Evolutionary conservation across 2,797 vertebrate species (phyloP).

Genomic region (Cyclopterus lumpus): DNA sequence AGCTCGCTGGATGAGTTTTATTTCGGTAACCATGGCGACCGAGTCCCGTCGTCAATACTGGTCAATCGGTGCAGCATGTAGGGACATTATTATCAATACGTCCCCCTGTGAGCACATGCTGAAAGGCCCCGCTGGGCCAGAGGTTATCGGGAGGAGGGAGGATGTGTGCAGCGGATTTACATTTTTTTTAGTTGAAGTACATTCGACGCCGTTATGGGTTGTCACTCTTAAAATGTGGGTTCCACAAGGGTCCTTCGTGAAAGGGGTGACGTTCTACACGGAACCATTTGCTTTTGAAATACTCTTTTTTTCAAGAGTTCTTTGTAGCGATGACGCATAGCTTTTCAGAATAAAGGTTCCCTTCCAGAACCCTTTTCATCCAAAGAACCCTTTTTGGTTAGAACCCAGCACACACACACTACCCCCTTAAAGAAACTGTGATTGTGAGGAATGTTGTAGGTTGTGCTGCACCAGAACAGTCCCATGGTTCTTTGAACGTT

Average conservation of each 20-base stretch:
- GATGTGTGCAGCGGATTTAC: background rate
- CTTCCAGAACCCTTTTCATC: no score
- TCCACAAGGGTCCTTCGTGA: no score
- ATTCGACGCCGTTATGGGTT: background rate
- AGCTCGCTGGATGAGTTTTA: constrained; percentile 41
- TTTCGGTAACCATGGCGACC: constrained; percentile 61
- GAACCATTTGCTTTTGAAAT: no score
- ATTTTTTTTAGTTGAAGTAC: constrained; percentile 14
- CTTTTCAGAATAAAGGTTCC: no score
- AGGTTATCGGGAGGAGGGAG: constrained; percentile 40
- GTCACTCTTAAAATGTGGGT: background rate
- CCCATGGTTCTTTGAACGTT: background rate
- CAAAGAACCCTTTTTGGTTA: no score
- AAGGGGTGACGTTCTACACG: no score
- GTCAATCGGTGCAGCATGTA: constrained; percentile 58
- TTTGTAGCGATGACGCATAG: background rate
- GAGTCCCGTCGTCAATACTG: constrained; percentile 68
- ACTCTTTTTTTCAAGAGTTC: background rate
- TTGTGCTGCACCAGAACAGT: background rate
- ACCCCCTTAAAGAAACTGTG: no score
- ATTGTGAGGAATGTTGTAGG: no score
- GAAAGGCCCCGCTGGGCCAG: constrained; percentile 36
- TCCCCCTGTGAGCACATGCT: constrained; percentile 38
- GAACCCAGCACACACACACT: no score
- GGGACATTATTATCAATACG: constrained; percentile 68